Evolutionary conservation across 2,113 vertebrate species (phyloP), one percentile per base, ranked within the genome.

Genomic region (Indicator maculatus): DNA sequence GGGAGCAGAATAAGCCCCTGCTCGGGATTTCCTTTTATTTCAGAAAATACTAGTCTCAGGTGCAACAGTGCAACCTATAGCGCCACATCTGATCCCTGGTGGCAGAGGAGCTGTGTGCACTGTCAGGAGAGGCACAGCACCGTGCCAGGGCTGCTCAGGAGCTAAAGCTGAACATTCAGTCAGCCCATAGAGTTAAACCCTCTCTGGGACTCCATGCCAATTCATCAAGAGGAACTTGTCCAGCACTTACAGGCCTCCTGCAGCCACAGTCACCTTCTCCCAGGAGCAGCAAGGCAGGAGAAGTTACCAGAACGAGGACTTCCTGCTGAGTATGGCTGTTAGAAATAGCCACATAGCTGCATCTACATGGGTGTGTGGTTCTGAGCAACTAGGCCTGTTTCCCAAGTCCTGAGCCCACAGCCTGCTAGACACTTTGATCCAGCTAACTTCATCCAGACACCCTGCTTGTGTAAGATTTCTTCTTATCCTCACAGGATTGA

Each of bases 301-400:
- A 12, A 58, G 26, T 41, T 56, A 47, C 61, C 1, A 60, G 27
- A 87, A 38, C 44, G 64, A 56, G 50, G 33, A 12, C 21, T 63
- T 55, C 23, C 30, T 21, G 4, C 41, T 5, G 13, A 56, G 16
- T 13, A 6, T 18, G n/a, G 21, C 53, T 0, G 0, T 23, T 33
- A 67, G 27, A 11, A 83, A n/a, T 24, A 38, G 55, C 55, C 36
- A 18, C 0, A 0, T 33, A 87, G 53, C 0, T 5, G 18, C 38
- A 31, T 3, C 31, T 17, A 6, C 11, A 17, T 0, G 2, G 13
- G 18, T 23, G 31, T 0, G 14, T 56, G 33, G 12, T 33, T 27
- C 6, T 52, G 73, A 95, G 65, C 30, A 55, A 6, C 13, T 16
- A 44, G 11, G 3, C 18, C 55, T 36, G 27, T 17, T 70, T 36